These are phyloP conservation scores for Rhabdophis nuchalis DNA, from an alignment of 2,797 vertebrate species.

Conservation along the genomic window DNA sequence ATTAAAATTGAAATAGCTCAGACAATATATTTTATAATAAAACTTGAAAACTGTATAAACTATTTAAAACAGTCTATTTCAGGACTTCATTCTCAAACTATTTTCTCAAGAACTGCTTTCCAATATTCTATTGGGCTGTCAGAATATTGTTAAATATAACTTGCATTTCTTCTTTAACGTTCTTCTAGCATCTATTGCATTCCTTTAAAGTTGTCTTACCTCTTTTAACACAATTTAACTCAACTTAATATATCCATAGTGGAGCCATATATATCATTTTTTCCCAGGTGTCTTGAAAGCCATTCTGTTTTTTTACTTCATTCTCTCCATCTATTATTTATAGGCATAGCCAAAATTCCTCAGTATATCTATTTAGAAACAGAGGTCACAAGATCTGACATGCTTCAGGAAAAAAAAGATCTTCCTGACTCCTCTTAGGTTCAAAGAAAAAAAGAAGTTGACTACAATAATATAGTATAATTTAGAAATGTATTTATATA, in stretches of 20 bases:
- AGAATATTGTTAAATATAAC: background rate
- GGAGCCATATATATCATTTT: background rate
- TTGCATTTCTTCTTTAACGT: background rate
- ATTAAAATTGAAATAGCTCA: constrained; percentile 30
- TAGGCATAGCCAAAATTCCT: background rate
- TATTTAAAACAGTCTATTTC: background rate
- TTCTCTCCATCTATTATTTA: background rate
- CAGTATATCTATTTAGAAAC: background rate
- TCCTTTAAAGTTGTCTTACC: background rate
- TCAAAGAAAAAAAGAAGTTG: background rate
- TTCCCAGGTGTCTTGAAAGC: background rate
- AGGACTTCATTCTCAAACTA: background rate
- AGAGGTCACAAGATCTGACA: background rate
- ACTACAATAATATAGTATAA: background rate
- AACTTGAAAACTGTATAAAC: background rate
- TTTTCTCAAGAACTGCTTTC: background rate
- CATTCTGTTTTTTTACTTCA: background rate
- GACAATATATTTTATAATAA: background rate
- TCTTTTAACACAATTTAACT: background rate
- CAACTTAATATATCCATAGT: background rate
- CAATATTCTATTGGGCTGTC: background rate
- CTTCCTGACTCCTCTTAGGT: background rate
- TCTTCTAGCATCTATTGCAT: background rate
- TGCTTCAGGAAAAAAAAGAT: background rate
- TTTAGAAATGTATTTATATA: background rate